phyloP scores from a whole-genome alignment of 2,113 vertebrate genomes.

The Entosphenus tridentatus region DNA sequence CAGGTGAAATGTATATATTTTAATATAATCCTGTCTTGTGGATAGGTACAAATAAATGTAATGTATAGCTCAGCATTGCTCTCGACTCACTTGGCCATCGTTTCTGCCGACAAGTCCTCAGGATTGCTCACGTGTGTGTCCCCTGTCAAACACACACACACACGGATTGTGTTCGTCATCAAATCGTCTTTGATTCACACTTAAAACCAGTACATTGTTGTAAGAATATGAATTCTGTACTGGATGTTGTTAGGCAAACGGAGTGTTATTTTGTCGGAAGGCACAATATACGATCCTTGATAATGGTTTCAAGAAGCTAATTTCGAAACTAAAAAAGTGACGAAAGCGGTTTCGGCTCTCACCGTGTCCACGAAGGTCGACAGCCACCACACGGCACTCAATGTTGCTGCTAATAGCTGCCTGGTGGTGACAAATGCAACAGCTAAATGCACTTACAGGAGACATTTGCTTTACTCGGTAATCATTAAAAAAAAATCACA shows the following conservation, averaged over 20 bases:
- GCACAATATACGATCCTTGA: background rate
- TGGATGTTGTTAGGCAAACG: background rate
- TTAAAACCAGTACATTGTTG: background rate
- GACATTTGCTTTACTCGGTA: no score
- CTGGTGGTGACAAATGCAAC: slow-evolving; percentile 23
- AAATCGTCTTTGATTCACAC: background rate
- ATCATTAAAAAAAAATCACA: no score
- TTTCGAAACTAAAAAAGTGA: background rate
- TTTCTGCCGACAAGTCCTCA: slow-evolving; percentile 84
- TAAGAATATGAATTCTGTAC: background rate
- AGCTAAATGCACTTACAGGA: background rate
- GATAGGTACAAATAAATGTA: background rate
- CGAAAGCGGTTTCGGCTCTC: slow-evolving; percentile 8
- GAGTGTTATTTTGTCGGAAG: background rate
- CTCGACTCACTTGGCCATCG: slow-evolving; percentile 69
- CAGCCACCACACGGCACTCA: slow-evolving; percentile 64
- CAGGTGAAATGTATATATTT: background rate
- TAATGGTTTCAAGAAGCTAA: background rate
- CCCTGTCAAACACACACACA: slow-evolving; percentile 24
- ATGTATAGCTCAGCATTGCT: slow-evolving; percentile 1
- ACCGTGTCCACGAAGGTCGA: slow-evolving; percentile 82
- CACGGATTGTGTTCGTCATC: background rate
- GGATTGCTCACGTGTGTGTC: slow-evolving; percentile 73
- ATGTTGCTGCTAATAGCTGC: slow-evolving; percentile 61
- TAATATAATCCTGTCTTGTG: background rate